A percentile compares a stretch with the other conserved stretches of the same genome.
These are phyloP conservation scores for Conus ventricosus DNA, from an alignment of 1,140 invertebrate species.

Conservation along the genomic window DNA sequence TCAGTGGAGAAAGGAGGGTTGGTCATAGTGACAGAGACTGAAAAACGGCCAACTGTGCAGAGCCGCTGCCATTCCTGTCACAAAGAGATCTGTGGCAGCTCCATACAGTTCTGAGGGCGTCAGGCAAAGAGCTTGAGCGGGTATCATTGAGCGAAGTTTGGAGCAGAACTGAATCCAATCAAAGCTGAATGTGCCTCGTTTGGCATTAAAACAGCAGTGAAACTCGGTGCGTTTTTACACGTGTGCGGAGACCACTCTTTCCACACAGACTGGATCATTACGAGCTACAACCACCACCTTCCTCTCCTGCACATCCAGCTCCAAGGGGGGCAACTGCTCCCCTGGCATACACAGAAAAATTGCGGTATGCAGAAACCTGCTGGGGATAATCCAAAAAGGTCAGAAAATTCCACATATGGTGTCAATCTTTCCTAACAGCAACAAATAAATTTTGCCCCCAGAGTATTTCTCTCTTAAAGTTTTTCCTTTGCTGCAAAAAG, in stretches of 20 bases:
- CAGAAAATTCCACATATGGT: conserved; percentile 37
- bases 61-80: conserved; percentile 69
- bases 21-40: conserved; percentile 68
- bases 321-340: conserved; percentile 56
- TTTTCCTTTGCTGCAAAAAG: conserved; percentile 54
- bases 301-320: conserved; percentile 48
- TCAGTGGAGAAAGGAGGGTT: conserved; percentile 60
- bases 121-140: conserved; percentile 65
- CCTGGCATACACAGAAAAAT: no score
- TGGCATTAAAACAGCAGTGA: conserved; percentile 54
- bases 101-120: conserved; percentile 70
- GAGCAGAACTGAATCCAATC: conserved; percentile 56
- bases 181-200: conserved; percentile 61
- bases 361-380: conserved; percentile 49
- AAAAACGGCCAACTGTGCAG: conserved; percentile 66
- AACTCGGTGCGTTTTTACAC: conserved; percentile 47
- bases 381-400: conserved; percentile 60
- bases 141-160: conserved; percentile 56
- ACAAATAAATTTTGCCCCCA: conserved; percentile 63
- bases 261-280: conserved; percentile 36
- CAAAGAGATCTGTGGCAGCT: conserved; percentile 67
- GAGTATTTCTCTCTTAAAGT: conserved; percentile 65
- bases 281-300: conserved; percentile 51
- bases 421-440: conserved; percentile 39
- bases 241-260: conserved; percentile 34